These are phyloP conservation scores for Nibea coibor DNA, from an alignment of 2,113 vertebrate genomes.

Conservation along the genomic window DNA sequence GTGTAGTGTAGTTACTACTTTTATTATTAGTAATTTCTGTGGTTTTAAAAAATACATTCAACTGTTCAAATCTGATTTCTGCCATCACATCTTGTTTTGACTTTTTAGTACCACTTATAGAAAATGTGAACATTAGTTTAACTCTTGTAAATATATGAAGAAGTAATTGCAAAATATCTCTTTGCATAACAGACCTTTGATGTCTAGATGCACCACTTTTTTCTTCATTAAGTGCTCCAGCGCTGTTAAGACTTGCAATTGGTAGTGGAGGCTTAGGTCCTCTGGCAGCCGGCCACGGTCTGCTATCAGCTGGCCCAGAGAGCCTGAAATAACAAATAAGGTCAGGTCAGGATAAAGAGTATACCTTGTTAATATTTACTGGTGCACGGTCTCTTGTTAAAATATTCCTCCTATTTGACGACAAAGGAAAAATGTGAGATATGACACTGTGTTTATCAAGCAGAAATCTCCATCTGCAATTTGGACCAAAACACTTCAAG, in stretches of 20 bases:
- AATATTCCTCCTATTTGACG: background rate
- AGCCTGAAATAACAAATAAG: conserved; percentile 80
- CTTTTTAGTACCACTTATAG: background rate
- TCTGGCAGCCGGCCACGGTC: conserved; percentile 90
- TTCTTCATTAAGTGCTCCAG: conserved; percentile 89
- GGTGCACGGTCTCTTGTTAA: background rate
- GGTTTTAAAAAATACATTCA: background rate
- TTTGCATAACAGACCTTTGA: conserved; percentile 89
- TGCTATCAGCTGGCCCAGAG: conserved; percentile 90
- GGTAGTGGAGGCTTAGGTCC: conserved; percentile 92
- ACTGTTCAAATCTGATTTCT: background rate
- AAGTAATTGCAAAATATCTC: background rate
- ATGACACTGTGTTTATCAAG: conserved; percentile 8
- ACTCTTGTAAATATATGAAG: background rate
- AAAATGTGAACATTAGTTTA: background rate
- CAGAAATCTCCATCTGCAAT: conserved; percentile 8
- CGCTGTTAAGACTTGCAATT: conserved; percentile 88
- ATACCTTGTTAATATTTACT: background rate
- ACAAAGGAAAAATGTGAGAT: background rate
- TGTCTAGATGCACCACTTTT: conserved; percentile 91
- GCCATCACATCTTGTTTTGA: background rate
- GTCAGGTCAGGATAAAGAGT: conserved; percentile 41
- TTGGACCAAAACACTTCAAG: conserved; percentile 17
- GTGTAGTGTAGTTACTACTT: background rate
- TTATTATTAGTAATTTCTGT: background rate